A percentile compares a stretch with the other conserved stretches of the same genome.
Conservation (phyloP, 1,140 invertebrate species). For the Lysiphlebus fabarum region DNA sequence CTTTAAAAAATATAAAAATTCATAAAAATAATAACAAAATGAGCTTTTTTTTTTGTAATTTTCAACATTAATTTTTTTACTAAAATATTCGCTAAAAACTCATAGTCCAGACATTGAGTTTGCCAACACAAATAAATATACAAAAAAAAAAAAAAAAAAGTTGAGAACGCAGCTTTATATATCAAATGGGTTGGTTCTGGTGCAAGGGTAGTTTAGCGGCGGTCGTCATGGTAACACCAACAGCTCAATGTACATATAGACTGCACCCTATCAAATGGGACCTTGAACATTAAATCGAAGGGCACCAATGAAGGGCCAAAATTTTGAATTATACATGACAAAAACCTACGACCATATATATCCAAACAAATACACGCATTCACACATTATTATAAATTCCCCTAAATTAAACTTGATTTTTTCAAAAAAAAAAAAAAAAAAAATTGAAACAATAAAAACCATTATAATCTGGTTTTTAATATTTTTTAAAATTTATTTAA, state of each 20-base stretch:
- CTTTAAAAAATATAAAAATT: no score
- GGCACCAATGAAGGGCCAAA: conserved; percentile 33
- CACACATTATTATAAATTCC: no score
- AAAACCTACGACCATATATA: conserved; percentile 20
- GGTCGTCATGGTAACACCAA: conserved; percentile 54
- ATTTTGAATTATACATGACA: neutral
- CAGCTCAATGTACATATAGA: conserved; percentile 38
- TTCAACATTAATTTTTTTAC: neutral
- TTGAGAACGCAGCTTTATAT: conserved; percentile 34
- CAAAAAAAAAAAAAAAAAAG: conserved; percentile 36
- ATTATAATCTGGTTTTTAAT: no score
- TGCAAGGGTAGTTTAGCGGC: conserved; percentile 55
- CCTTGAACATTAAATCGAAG: conserved; percentile 54
- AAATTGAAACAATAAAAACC: no score
- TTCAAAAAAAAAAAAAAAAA: no score
- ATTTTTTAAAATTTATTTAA: conserved; percentile 13
- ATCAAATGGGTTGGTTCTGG: conserved; percentile 33
- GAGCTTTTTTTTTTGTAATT: neutral
- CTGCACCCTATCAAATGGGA: conserved; percentile 48
- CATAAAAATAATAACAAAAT: no score
- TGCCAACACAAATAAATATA: conserved; percentile 6
- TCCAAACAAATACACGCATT: no score
- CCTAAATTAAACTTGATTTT: no score
- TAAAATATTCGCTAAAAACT: neutral
- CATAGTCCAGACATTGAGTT: neutral